Conservation (phyloP, 1,140 invertebrate species). For the Diorhabda sublineata region DNA sequence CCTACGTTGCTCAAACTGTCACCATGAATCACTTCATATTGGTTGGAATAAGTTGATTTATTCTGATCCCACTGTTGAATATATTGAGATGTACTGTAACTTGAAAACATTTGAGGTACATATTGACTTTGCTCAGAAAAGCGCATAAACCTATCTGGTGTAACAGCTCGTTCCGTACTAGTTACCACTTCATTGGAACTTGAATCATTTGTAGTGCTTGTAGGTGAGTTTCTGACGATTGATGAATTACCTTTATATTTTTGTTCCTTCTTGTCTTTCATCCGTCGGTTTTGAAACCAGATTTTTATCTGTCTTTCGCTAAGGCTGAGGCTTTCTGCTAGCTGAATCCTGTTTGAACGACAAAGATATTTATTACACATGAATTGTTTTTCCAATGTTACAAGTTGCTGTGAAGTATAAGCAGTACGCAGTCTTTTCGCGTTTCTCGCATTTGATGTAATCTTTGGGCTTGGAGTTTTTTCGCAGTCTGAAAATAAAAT, state of each 20-base stretch:
- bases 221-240: background rate
- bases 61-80: too few species aligned
- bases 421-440: constrained; percentile 60
- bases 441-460: background rate
- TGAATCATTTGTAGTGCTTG: background rate
- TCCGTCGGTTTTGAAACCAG: constrained; percentile 72
- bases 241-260: background rate
- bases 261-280: constrained; percentile 60
- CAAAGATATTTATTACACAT: constrained; percentile 74
- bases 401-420: constrained; percentile 75
- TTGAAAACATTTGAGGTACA: background rate
- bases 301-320: constrained; percentile 87
- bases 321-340: constrained; percentile 67
- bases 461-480: background rate
- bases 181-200: background rate
- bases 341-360: constrained; percentile 71
- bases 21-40: too few species aligned
- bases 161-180: background rate
- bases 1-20: too few species aligned
- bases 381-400: constrained; percentile 79
- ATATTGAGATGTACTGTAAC: background rate
- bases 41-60: too few species aligned
- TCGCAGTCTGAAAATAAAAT: too few species aligned
- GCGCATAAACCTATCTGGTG: background rate
- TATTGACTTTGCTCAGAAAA: constrained; percentile 5